Evolutionary conservation across 2,113 vertebrate species (phyloP).

Genomic region (Piaya cayana): DNA sequence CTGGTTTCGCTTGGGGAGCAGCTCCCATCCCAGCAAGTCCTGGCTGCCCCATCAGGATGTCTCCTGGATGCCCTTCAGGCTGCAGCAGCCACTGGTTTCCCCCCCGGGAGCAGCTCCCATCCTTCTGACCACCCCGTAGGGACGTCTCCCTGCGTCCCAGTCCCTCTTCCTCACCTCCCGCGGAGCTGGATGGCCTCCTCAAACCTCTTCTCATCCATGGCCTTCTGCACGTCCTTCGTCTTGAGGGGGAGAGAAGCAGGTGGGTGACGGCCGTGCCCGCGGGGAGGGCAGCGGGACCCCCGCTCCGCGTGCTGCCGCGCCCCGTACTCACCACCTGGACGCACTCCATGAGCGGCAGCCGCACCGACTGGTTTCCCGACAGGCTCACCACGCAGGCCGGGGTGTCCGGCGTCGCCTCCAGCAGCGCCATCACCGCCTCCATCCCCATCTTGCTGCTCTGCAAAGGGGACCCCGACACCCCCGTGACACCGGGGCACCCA

Average conservation of each 20-base stretch:
- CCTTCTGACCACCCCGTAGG: too few relatives aligned
- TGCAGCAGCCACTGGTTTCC: background rate
- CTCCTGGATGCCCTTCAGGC: too few relatives aligned
- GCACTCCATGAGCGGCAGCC: slow-evolving; percentile 93
- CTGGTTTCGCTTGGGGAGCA: too few relatives aligned
- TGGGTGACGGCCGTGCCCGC: rapidly evolving
- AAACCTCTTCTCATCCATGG: slow-evolving; percentile 92
- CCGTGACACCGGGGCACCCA: background rate
- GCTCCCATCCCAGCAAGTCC: too few relatives aligned
- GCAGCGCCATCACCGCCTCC: slow-evolving; percentile 90
- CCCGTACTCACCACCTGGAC: slow-evolving; percentile 88
- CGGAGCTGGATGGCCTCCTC: slow-evolving; percentile 91
- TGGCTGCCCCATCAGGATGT: too few relatives aligned
- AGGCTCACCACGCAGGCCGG: slow-evolving; percentile 92
- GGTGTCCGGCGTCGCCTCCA: slow-evolving; percentile 88
- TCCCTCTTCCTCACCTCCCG: slow-evolving; percentile 79
- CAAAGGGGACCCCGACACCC: background rate
- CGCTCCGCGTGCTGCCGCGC: rapidly evolving
- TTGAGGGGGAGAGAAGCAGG: background rate
- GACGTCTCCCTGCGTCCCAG: too few relatives aligned
- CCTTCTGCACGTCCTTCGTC: slow-evolving; percentile 90
- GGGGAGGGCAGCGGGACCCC: background rate
- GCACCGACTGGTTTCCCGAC: slow-evolving; percentile 88
- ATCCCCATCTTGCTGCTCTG: slow-evolving; percentile 95
- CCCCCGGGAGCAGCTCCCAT: background rate